A percentile compares a stretch with the other conserved stretches of the same genome.
These are phyloP conservation scores for Sminthurides bifidus DNA, from an alignment of 1,140 invertebrate species.

Conservation along the genomic window DNA sequence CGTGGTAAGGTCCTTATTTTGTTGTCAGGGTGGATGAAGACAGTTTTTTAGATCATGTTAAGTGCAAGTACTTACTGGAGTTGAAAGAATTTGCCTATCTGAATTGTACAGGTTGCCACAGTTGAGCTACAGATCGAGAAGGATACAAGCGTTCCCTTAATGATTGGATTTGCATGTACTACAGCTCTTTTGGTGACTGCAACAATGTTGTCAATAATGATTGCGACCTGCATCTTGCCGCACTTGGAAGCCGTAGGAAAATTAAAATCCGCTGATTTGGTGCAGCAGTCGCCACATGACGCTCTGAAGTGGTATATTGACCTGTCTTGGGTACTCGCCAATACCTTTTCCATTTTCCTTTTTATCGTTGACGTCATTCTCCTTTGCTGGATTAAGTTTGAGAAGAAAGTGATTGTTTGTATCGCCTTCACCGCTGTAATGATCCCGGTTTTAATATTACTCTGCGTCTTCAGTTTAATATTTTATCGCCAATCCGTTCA, in stretches of 20 bases:
- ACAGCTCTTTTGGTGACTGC: conserved; percentile 24
- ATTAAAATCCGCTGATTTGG: conserved; percentile 8
- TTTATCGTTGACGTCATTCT: conserved; percentile 51
- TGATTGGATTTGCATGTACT: conserved; percentile 22
- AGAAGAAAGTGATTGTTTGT: conserved; percentile 35
- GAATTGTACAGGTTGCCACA: conserved; percentile 22
- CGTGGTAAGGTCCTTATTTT: conserved; percentile 9
- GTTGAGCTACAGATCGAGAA: conserved; percentile 25
- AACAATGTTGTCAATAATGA: conserved; percentile 24
- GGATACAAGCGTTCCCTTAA: conserved; percentile 3
- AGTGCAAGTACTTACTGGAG: no score
- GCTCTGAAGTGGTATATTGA: conserved; percentile 24
- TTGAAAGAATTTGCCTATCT: no score
- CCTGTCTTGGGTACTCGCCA: conserved; percentile 24
- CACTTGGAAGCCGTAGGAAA: conserved; percentile 28
- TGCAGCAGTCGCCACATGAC: conserved; percentile 21
- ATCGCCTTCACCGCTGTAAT: conserved; percentile 40
- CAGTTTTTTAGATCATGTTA: no score
- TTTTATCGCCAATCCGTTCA: conserved; percentile 41
- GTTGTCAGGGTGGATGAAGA: conserved; percentile 12
- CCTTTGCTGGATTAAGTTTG: conserved; percentile 43
- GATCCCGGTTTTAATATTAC: conserved; percentile 43
- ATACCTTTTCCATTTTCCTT: conserved; percentile 40
- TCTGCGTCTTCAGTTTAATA: conserved; percentile 43
- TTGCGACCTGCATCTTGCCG: conserved; percentile 25